phyloP scores from a whole-genome alignment of 2,113 vertebrate species.

The Campylomormyrus tamandua region DNA sequence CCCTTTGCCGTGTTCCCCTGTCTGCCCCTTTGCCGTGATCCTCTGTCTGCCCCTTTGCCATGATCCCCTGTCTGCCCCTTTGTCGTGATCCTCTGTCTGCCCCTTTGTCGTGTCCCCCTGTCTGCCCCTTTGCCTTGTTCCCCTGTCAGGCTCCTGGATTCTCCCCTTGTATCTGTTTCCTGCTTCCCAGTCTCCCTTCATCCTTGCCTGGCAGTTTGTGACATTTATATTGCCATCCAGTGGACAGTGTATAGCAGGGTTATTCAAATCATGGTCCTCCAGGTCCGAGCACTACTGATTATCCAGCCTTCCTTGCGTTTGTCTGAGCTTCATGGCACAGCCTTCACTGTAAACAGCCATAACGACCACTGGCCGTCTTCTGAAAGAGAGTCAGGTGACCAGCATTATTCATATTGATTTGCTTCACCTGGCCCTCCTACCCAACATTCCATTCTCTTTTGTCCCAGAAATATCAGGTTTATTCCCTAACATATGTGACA shows the following conservation, averaged over 20 bases:
- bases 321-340: background rate
- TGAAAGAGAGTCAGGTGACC: background rate
- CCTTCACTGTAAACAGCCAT: background rate
- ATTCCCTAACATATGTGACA: background rate
- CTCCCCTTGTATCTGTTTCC: background rate
- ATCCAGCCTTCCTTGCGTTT: background rate
- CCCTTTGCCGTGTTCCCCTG: too few relatives aligned
- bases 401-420: background rate
- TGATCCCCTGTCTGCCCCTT: too few relatives aligned
- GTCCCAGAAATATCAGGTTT: too few relatives aligned
- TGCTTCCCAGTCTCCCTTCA: background rate
- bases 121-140: too few relatives aligned
- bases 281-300: too few relatives aligned
- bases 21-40: too few relatives aligned
- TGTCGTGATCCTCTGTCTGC: too few relatives aligned
- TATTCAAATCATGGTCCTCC: too few relatives aligned
- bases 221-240: background rate
- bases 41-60: too few relatives aligned
- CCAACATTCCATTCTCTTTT: background rate
- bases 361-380: background rate
- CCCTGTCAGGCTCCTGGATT: too few relatives aligned
- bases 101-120: too few relatives aligned
- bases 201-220: background rate
- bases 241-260: background rate
- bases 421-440: background rate